Percentiles rank a stretch among this genome's conserved stretches.
Conservation (phyloP, 2,113 vertebrate genomes). For the Aegithalos caudatus region DNA sequence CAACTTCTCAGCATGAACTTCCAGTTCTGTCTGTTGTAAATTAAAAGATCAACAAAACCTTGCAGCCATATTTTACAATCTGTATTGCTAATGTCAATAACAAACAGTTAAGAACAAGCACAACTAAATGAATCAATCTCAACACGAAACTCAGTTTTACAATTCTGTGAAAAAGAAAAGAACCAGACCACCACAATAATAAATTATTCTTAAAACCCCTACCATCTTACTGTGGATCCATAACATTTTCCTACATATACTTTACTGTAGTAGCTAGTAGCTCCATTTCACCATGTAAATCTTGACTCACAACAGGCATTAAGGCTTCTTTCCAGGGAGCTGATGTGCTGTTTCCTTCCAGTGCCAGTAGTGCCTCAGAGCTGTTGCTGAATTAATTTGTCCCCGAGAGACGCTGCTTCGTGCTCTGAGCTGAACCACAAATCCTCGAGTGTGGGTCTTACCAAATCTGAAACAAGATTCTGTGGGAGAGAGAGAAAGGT, state of each 20-base stretch:
- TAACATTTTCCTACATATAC: not conserved
- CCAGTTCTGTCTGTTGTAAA: not conserved
- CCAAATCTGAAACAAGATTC: not conserved
- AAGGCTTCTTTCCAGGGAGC: not conserved
- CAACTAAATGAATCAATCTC: not conserved
- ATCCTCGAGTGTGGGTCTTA: not conserved
- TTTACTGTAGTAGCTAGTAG: not conserved
- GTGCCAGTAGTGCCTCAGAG: not conserved
- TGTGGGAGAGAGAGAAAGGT: not conserved
- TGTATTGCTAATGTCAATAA: not conserved
- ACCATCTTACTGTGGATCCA: not conserved
- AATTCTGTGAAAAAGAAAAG: not conserved
- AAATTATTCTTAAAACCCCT: not conserved
- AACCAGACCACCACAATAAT: rapidly evolving
- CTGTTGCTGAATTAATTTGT: not conserved
- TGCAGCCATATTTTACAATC: not conserved
- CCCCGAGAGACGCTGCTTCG: not conserved
- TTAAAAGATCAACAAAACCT: not conserved
- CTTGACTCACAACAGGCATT: not conserved
- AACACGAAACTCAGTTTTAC: not conserved
- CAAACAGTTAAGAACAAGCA: not conserved
- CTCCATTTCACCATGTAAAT: not conserved
- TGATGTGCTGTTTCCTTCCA: not conserved
- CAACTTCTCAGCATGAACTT: not conserved
- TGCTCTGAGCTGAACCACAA: not conserved